These are phyloP conservation scores for Strigops habroptila DNA, from an alignment of 2,113 vertebrate genomes.

Conservation along the genomic window DNA sequence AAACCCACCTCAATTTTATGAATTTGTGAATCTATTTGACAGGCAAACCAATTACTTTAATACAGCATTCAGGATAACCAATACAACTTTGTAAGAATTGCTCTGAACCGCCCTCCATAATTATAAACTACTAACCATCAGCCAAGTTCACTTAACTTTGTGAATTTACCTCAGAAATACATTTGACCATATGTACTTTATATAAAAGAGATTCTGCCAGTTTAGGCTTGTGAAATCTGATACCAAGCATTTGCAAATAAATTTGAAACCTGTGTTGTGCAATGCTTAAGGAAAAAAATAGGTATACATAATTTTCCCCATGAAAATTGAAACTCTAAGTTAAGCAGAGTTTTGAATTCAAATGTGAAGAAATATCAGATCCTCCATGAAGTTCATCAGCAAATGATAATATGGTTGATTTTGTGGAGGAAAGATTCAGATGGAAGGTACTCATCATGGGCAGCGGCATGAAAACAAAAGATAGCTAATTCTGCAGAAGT, in stretches of 20 bases:
- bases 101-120: neutral
- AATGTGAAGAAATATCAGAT: neutral
- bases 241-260: neutral
- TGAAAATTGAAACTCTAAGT: neutral
- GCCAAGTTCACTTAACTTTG: neutral
- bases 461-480: neutral
- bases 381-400: neutral
- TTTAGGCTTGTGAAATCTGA: neutral
- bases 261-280: neutral
- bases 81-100: neutral
- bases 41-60: neutral
- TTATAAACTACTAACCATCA: neutral
- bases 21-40: neutral
- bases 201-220: neutral
- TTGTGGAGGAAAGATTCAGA: neutral
- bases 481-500: neutral
- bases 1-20: neutral
- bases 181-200: neutral
- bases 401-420: neutral
- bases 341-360: neutral
- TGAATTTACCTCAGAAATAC: neutral
- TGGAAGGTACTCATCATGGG: neutral
- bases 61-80: neutral
- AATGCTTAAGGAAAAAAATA: neutral
- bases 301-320: neutral